These are phyloP conservation scores for Ostrea edulis DNA, from an alignment of 1,140 invertebrate genomes.

Conservation along the genomic window DNA sequence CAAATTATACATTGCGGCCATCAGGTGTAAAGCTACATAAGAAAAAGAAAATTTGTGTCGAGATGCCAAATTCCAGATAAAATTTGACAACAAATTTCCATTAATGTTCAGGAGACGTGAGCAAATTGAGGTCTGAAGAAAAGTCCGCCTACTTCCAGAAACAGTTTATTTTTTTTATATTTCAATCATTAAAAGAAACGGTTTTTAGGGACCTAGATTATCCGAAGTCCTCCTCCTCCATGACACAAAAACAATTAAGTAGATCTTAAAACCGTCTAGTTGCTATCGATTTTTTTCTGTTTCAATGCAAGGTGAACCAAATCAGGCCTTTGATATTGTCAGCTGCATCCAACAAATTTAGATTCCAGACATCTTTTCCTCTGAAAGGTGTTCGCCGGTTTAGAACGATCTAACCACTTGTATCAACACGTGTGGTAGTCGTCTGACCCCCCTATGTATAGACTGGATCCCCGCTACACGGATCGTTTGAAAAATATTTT, in stretches of 20 bases:
- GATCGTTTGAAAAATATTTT: slow-evolving; percentile 29
- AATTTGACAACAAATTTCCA: too few species aligned
- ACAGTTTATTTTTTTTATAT: not conserved
- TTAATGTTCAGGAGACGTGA: too few species aligned
- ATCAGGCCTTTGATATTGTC: slow-evolving; percentile 27
- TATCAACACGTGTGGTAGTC: slow-evolving; percentile 9
- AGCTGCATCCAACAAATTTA: slow-evolving; percentile 31
- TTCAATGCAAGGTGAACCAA: slow-evolving; percentile 31
- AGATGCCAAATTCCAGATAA: too few species aligned
- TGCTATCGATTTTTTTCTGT: slow-evolving; percentile 26
- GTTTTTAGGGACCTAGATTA: not conserved
- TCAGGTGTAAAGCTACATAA: too few species aligned
- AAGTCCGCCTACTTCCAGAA: too few species aligned
- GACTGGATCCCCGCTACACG: slow-evolving; percentile 14
- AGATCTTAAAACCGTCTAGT: slow-evolving; percentile 32
- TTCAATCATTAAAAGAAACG: not conserved
- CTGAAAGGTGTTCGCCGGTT: not conserved
- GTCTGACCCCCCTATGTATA: slow-evolving; percentile 10
- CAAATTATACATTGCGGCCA: too few species aligned
- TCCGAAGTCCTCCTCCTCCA: not conserved
- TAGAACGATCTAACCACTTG: not conserved
- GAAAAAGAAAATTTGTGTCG: too few species aligned
- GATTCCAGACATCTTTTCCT: slow-evolving; percentile 13
- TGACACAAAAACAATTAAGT: slow-evolving; percentile 36
- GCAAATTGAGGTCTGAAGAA: too few species aligned